phyloP scores from a whole-genome alignment of 2,113 vertebrate genomes.

The Dryoscopus gambensis region DNA sequence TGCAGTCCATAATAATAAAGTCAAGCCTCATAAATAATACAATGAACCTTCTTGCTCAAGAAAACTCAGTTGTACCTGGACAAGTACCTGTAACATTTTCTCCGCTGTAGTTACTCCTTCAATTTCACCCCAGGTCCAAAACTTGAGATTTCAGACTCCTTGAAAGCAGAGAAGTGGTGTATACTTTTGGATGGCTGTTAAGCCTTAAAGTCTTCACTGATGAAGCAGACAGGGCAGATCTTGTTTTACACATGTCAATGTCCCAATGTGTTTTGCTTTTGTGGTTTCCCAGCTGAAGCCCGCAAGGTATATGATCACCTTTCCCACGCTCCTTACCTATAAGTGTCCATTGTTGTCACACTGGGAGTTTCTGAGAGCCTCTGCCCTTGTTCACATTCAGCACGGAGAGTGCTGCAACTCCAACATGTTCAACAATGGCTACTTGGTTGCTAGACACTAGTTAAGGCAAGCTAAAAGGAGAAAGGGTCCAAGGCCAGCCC shows the following conservation, averaged over 20 bases:
- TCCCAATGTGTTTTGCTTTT: background rate
- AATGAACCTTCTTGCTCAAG: background rate
- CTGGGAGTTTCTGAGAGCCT: background rate
- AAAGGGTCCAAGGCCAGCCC: background rate
- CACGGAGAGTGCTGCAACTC: rapidly evolving
- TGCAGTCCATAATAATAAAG: background rate
- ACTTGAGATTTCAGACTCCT: background rate
- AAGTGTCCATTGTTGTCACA: background rate
- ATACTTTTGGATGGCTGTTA: background rate
- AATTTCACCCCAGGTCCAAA: background rate
- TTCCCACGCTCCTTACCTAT: rapidly evolving
- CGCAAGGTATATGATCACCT: background rate
- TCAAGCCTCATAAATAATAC: background rate
- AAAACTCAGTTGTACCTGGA: background rate
- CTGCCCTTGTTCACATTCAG: background rate
- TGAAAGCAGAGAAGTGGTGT: background rate
- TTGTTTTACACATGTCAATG: background rate
- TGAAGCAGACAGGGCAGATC: background rate
- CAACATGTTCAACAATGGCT: rapidly evolving
- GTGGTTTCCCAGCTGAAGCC: background rate
- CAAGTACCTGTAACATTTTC: background rate
- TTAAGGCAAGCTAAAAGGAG: background rate
- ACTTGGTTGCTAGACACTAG: rapidly evolving
- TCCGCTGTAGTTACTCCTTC: rapidly evolving
- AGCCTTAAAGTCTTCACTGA: background rate